phyloP scores from a whole-genome alignment of 1,140 invertebrate species.

The Plectus sambesii region DNA sequence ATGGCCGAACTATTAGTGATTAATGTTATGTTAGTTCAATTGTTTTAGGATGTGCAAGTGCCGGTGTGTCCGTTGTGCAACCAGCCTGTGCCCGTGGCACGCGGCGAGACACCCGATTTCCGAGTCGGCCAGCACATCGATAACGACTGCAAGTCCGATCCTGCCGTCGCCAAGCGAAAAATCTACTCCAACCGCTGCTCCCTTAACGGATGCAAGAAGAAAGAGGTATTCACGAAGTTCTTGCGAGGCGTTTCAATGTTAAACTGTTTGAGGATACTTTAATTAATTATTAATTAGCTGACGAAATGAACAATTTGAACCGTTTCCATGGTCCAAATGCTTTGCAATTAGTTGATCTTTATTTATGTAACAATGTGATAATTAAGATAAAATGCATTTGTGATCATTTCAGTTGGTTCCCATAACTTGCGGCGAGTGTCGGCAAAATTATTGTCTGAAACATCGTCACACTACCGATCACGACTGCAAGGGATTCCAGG shows the following conservation, averaged over 20 bases:
- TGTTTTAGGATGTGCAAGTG: not conserved
- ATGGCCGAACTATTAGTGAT: too few species aligned
- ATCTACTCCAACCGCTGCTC: not conserved
- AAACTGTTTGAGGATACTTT: not conserved
- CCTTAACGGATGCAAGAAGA: not conserved
- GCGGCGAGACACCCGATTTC: not conserved
- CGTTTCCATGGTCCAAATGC: not conserved
- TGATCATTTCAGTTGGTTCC: not conserved
- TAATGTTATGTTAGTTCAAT: too few species aligned
- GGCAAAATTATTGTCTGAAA: not conserved
- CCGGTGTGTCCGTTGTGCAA: conserved; percentile 1
- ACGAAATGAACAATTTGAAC: not conserved
- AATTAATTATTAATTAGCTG: not conserved
- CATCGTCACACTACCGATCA: not conserved
- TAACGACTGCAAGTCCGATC: not conserved
- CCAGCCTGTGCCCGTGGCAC: not conserved
- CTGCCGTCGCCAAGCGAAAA: not conserved
- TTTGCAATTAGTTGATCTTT: not conserved
- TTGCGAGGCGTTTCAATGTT: too few species aligned
- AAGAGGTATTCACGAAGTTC: not conserved
- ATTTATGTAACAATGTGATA: not conserved
- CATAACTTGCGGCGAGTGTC: not conserved
- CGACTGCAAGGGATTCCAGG: not conserved
- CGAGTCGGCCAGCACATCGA: not conserved
- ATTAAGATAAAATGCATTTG: not conserved